These are phyloP conservation scores for Paramormyrops kingsleyae DNA, from an alignment of 2,113 vertebrate species.

Conservation along the genomic window DNA sequence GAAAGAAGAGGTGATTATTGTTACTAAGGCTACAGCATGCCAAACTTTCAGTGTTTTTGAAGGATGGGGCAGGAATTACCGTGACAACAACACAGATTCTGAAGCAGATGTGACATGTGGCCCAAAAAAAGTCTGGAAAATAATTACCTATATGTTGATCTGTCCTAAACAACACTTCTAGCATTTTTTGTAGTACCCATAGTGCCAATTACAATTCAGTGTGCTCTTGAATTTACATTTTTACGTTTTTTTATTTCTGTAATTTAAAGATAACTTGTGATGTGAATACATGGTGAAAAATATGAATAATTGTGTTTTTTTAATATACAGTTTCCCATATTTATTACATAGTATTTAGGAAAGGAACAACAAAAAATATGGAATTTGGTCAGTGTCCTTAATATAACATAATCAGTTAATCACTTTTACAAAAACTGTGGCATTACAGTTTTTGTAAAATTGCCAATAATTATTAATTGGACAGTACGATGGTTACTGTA, in stretches of 20 bases:
- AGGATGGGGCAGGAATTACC: slow-evolving; percentile 23
- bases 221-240: neutral
- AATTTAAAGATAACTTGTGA: neutral
- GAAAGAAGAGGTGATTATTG: slow-evolving; percentile 35
- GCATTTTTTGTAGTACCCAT: neutral
- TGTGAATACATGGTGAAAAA: neutral
- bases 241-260: neutral
- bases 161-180: neutral
- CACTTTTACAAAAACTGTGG: neutral
- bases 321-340: neutral
- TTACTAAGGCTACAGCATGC: slow-evolving; percentile 50
- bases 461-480: neutral
- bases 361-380: neutral
- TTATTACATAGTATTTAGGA: neutral
- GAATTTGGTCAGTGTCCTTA: neutral
- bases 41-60: slow-evolving; percentile 24
- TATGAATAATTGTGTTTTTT: neutral
- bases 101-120: neutral
- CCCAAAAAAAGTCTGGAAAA: neutral
- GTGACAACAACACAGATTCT: neutral
- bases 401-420: neutral
- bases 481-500: neutral
- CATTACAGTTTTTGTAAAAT: neutral
- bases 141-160: neutral
- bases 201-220: neutral